phyloP scores from a whole-genome alignment of 2,888 invertebrate genomes.

The Lithosia quadra region DNA sequence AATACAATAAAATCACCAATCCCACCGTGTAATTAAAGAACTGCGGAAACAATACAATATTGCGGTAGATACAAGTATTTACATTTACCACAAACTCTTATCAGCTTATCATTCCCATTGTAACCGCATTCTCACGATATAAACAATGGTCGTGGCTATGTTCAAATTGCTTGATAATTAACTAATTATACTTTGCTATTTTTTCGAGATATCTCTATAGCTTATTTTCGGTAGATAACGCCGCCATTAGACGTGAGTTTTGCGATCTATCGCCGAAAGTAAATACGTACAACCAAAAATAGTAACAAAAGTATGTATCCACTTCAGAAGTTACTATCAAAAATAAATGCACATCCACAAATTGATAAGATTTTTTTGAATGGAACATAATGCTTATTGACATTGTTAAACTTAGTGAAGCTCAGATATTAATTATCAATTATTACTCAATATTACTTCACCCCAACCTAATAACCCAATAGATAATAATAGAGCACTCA shows the following conservation, averaged over 20 bases:
- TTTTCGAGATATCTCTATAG: not conserved
- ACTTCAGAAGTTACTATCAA: no score
- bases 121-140: constrained; percentile 34
- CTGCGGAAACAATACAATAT: constrained; percentile 11
- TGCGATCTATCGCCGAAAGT: no score
- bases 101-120: constrained; percentile 27
- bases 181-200: not conserved
- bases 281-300: no score
- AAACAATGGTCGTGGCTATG: constrained; percentile 19
- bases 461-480: constrained; percentile 6
- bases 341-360: no score
- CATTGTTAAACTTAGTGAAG: no score
- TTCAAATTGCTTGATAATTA: not conserved
- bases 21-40: not conserved
- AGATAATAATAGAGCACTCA: constrained; percentile 52
- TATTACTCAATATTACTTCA: constrained; percentile 15
- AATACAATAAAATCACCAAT: not conserved
- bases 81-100: constrained; percentile 39
- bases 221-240: not conserved
- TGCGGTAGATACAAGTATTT: not conserved
- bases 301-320: no score
- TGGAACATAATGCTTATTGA: not conserved
- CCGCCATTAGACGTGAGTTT: no score
- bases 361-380: not conserved
- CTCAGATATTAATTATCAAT: not conserved